A percentile compares a stretch with the other conserved stretches of the same genome.
Conservation (phyloP, 2,888 invertebrate species). For the Dicroscelio sp. region DNA sequence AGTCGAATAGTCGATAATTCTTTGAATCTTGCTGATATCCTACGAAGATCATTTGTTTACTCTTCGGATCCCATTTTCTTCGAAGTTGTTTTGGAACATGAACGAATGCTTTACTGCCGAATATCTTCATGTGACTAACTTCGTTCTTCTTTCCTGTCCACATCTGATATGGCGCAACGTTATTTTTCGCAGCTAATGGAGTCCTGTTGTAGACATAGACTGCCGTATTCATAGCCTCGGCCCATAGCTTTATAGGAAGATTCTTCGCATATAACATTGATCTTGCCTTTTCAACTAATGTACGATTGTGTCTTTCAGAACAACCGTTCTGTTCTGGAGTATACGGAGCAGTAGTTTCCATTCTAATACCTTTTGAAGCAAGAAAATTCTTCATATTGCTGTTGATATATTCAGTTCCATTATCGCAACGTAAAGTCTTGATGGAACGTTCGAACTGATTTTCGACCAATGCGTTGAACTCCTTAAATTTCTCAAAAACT, state of each 20-base stretch:
- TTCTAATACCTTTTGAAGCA: neutral
- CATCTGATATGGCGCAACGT: neutral
- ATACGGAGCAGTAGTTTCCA: slow-evolving; percentile 11
- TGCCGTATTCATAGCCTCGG: slow-evolving; percentile 53
- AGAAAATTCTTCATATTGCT: slow-evolving; percentile 20
- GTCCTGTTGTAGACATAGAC: slow-evolving; percentile 14
- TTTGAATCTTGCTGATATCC: slow-evolving; percentile 14
- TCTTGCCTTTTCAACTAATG: slow-evolving; percentile 18
- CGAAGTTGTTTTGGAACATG: slow-evolving; percentile 18
- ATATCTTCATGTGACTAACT: neutral
- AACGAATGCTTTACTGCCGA: slow-evolving; percentile 6
- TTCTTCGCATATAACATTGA: neutral
- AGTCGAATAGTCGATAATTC: slow-evolving; percentile 13
- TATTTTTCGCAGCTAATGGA: neutral
- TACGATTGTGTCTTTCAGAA: slow-evolving; percentile 20
- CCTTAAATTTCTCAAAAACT: slow-evolving; percentile 44
- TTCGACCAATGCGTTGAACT: slow-evolving; percentile 3
- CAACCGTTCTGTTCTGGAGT: slow-evolving; percentile 22
- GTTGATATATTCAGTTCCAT: slow-evolving; percentile 52
- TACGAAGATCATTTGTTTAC: neutral
- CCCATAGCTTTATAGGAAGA: slow-evolving; percentile 58
- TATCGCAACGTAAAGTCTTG: slow-evolving; percentile 52
- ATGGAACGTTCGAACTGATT: slow-evolving; percentile 46
- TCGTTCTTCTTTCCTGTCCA: slow-evolving; percentile 22
- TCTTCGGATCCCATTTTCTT: slow-evolving; percentile 9